Evolutionary conservation across 2,888 invertebrate genomes (phyloP).

Genomic region (Drosophila niveifrons): DNA sequence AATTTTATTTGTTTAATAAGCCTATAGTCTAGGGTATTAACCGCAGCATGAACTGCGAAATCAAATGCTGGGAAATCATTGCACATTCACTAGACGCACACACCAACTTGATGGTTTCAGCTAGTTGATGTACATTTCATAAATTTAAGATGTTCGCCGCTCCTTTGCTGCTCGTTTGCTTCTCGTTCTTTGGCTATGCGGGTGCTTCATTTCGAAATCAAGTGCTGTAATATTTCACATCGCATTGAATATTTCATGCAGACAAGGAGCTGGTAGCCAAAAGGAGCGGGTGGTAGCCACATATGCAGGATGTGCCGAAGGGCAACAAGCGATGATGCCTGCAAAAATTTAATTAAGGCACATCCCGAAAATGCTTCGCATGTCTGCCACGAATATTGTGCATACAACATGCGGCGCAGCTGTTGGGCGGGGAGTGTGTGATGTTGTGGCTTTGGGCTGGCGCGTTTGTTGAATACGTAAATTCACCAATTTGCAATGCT

Average conservation of each 20-base stretch:
- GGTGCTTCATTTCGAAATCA: conserved; percentile 32
- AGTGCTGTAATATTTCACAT: conserved; percentile 57
- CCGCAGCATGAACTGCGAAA: not conserved
- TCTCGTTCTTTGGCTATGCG: not conserved
- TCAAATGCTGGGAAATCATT: conserved; percentile 6
- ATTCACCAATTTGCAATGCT: conserved; percentile 21
- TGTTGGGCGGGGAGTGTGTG: not conserved
- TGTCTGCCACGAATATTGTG: conserved; percentile 43
- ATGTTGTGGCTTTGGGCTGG: not conserved
- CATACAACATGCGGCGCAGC: conserved; percentile 28
- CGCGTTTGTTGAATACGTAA: conserved; percentile 23
- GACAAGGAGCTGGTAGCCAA: conserved; percentile 33
- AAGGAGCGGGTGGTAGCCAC: not conserved
- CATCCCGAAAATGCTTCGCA: conserved; percentile 48
- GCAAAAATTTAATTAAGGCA: conserved; percentile 57
- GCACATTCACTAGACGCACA: conserved; percentile 16
- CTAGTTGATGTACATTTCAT: conserved; percentile 21
- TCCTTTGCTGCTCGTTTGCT: not conserved
- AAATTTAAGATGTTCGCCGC: conserved; percentile 37
- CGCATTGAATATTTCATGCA: conserved; percentile 49
- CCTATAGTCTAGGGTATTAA: not conserved
- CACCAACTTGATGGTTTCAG: conserved; percentile 11
- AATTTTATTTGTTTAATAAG: not conserved
- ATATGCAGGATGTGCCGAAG: conserved; percentile 24
- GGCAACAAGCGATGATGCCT: conserved; percentile 22